Evolutionary conservation across 2,113 vertebrate genomes (phyloP), one percentile per base, ranked within the genome.

Genomic region (Cichladusa arquata): DNA sequence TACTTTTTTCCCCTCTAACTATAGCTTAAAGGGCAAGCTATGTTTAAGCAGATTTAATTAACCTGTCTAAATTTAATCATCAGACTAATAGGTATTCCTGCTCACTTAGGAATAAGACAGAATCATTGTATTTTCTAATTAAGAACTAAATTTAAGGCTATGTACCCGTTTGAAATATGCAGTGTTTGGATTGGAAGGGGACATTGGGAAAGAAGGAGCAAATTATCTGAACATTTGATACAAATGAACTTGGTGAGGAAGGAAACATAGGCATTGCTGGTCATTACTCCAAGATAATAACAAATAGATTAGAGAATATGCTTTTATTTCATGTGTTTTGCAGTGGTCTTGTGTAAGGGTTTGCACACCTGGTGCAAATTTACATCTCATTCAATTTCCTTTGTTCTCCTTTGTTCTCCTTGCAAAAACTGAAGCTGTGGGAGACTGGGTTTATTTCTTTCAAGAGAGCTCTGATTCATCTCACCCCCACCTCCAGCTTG

Each of bases 21-120:
- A 12, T 78, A 70, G 74, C 12, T 6, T 79, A 82, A 62, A 48
- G 20, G 51, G 10, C 69, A 53, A 91, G 44, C 44, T 81, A 45
- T 84, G 26, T 61, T 66, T 73, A 72, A 90, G 72, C 24, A 50
- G 54, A 28, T 61, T 73, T 96, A 97, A 96, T 96, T 96, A 96
- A 93, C 56, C 38, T 91, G 80, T 64, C 40, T 61, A 81, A 89
- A 92, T 72, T 69, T 88, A 74, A 86, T 96, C 56, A 82, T 65
- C 60, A 91, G 90, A 91, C 88, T 91, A 64, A 80, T 56, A 94
- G 48, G 44, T 72, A 84, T 91, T 88, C 50, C 33, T 93, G 38
- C 88, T 97, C 81, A 61, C 76, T 93, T 88, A 50, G 79, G 53
- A 51, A 84, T 42, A 42, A 85, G 90, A 45, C 76, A 94, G 42